Conservation (phyloP, 2,888 invertebrate species). For the Plebejus anna region DNA sequence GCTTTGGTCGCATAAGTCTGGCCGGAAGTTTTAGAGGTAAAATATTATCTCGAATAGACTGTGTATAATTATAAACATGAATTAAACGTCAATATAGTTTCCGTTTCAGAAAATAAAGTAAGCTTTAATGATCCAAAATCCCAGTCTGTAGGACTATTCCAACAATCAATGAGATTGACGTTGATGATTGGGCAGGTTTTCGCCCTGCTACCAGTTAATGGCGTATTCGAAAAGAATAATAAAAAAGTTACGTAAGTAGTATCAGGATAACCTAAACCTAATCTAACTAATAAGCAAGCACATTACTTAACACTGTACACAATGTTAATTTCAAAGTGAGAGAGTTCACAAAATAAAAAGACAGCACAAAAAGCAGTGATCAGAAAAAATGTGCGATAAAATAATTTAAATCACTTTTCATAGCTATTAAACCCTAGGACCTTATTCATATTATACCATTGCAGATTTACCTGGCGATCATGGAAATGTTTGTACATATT, state of each 20-base stretch:
- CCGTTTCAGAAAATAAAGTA: constrained; percentile 58
- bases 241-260: constrained; percentile 50
- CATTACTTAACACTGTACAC: too few relatives aligned
- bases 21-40: too few relatives aligned
- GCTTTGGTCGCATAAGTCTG: too few relatives aligned
- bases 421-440: too few relatives aligned
- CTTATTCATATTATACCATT: constrained; percentile 36
- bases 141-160: constrained; percentile 50
- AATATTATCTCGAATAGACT: too few relatives aligned
- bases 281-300: too few relatives aligned
- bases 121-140: constrained; percentile 44
- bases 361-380: background rate
- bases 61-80: too few relatives aligned
- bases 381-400: background rate
- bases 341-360: background rate
- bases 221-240: constrained; percentile 49
- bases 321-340: too few relatives aligned
- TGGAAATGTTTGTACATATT: constrained; percentile 59
- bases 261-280: background rate
- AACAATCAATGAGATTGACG: constrained; percentile 51
- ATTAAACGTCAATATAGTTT: background rate
- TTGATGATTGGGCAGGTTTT: constrained; percentile 60
- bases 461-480: constrained; percentile 56
- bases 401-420: too few relatives aligned
- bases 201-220: constrained; percentile 59